Conservation (phyloP, 1,140 invertebrate genomes). For the Rhysida immarginata region DNA sequence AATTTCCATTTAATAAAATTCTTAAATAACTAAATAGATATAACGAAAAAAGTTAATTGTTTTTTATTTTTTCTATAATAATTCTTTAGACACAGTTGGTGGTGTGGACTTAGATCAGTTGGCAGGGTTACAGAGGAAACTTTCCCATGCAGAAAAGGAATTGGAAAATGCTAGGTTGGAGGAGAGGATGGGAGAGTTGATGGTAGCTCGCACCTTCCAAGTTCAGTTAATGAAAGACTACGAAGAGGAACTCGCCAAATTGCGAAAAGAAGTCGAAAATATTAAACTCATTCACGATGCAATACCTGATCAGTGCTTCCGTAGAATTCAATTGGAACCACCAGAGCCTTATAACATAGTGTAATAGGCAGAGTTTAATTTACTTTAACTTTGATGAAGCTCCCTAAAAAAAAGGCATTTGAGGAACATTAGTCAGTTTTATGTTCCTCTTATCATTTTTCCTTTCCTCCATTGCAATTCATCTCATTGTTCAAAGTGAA, state of each 20-base stretch:
- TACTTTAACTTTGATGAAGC: too few species aligned
- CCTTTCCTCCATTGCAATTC: too few species aligned
- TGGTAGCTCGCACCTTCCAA: conserved; percentile 51
- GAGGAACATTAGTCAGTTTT: too few species aligned
- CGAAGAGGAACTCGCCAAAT: conserved; percentile 52
- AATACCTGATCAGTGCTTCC: conserved; percentile 69
- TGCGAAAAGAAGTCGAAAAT: conserved; percentile 67
- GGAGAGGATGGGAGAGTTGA: conserved; percentile 50
- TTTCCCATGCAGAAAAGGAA: conserved; percentile 54
- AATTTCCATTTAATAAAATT: too few species aligned
- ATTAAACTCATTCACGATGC: conserved; percentile 65
- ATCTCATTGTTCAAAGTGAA: too few species aligned
- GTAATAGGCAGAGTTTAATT: too few species aligned
- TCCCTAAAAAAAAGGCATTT: too few species aligned
- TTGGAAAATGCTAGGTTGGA: conserved; percentile 58
- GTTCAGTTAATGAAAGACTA: conserved; percentile 65
- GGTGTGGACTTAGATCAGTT: conserved; percentile 44
- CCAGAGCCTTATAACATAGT: conserved; percentile 23
- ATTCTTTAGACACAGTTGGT: not conserved
- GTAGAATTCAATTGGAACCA: conserved; percentile 36
- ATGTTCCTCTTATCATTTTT: too few species aligned
- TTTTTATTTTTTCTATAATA: conserved; percentile 2
- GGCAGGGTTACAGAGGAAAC: conserved; percentile 51
- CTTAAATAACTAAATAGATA: not conserved
- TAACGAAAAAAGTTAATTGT: not conserved